Evolutionary conservation across 2,113 vertebrate species (phyloP), one percentile per base, ranked within the genome.

Genomic region (Rhegmatorhina hoffmannsi): DNA sequence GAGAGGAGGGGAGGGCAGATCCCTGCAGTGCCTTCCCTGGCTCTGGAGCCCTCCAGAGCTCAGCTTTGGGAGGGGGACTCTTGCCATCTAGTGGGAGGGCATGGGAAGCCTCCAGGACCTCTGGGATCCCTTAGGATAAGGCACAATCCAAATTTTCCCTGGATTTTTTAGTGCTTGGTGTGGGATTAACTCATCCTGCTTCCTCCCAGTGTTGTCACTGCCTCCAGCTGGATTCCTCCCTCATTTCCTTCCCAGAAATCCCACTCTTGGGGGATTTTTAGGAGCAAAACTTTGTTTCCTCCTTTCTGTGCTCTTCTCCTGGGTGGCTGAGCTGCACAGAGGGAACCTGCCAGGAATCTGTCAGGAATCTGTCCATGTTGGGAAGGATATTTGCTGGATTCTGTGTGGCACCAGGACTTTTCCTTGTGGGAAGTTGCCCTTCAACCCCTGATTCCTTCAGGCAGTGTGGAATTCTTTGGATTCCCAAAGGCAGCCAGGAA

Each of bases 121-220:
- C 74, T 31, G 46, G 11, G 6, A 21, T 26, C 56, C 84, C 31
- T 7, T 6, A 1, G 59, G 52, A 4, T 28, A 2, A 44, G 9
- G 26, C 17, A 62, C 28, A 53, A 23, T 2, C 12, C 26, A 43
- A 43, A 43, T 24, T 34, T 25, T 46, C 77, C 68, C 83, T 5
- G 0, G 15, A 13, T 43, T 19, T 50, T n/a, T 0, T 6, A 1
- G 2, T 1, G 11, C 1, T 17, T 14, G 46, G 0, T 4, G 11
- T 7, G 28, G 74, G 36, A 33, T 56, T 9, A 10, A 19, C 50
- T 50, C 53, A 1, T 1, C 1, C 49, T 8, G 77, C 59, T 26
- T 43, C 28, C 66, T 75, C 77, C 4, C 60, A 4, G 78, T 0
- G 5, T 12, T 7, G 4, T 7, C 58, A 1, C 43, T 34, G 50